Evolutionary conservation across 2,888 invertebrate species (phyloP).

Genomic region (Peribatodes rhomboidaria): DNA sequence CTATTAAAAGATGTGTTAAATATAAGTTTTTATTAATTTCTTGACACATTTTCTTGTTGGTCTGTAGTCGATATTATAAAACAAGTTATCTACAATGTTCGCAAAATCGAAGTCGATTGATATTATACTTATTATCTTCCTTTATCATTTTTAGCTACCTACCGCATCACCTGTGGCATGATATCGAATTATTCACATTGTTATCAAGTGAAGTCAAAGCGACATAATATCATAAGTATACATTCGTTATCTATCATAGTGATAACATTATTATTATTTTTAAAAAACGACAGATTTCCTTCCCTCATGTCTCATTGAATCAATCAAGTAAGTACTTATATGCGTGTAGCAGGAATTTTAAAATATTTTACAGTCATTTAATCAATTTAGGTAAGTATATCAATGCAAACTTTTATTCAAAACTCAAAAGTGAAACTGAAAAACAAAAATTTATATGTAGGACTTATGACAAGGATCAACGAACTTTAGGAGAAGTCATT

Average conservation of each 20-base stretch:
- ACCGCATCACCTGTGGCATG: constrained; percentile 9
- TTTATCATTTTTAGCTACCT: constrained; percentile 11
- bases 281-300: background rate
- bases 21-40: background rate
- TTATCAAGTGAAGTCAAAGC: background rate
- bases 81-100: background rate
- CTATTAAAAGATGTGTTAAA: background rate
- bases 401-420: background rate
- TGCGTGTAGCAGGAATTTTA: no score
- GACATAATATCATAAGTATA: background rate
- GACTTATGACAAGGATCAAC: background rate
- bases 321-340: no score
- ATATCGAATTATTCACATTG: constrained; percentile 6
- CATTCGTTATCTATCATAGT: background rate
- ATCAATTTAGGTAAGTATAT: no score
- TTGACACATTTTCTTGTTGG: background rate
- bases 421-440: constrained; percentile 3
- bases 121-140: background rate
- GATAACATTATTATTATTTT: background rate
- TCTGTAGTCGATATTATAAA: background rate
- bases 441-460: background rate
- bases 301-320: background rate
- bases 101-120: background rate
- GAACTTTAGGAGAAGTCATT: constrained; percentile 12
- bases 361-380: no score